These are phyloP conservation scores for Araneus ventricosus DNA, from an alignment of 1,140 invertebrate species.

Conservation along the genomic window DNA sequence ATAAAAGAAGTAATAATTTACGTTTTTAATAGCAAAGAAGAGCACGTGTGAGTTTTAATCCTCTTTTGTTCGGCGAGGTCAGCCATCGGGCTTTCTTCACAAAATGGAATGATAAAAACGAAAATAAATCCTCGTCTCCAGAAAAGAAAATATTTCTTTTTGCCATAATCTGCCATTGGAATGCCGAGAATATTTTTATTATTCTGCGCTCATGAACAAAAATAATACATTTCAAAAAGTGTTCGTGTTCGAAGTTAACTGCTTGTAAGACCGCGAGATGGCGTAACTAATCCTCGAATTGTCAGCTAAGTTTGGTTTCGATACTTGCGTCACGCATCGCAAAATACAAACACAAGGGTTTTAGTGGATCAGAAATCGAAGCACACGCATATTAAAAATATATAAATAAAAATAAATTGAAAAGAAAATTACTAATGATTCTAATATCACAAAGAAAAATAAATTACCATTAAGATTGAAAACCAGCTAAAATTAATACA, in stretches of 20 bases:
- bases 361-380: too few species aligned
- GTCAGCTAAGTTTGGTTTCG: background rate
- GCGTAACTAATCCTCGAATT: background rate
- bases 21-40: background rate
- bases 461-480: too few species aligned
- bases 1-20: background rate
- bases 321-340: too few species aligned
- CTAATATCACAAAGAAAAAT: too few species aligned
- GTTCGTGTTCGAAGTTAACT: background rate
- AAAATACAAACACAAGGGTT: too few species aligned
- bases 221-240: background rate
- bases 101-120: too few species aligned
- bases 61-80: background rate
- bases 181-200: background rate
- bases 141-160: too few species aligned
- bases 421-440: too few species aligned
- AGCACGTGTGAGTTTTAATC: background rate
- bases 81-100: background rate
- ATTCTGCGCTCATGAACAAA: background rate
- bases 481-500: too few species aligned
- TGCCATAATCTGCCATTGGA: background rate
- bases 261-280: background rate
- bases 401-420: too few species aligned
- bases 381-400: too few species aligned
- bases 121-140: too few species aligned